These are phyloP conservation scores for Polyergus mexicanus DNA, from an alignment of 1,140 invertebrate species.

Conservation along the genomic window DNA sequence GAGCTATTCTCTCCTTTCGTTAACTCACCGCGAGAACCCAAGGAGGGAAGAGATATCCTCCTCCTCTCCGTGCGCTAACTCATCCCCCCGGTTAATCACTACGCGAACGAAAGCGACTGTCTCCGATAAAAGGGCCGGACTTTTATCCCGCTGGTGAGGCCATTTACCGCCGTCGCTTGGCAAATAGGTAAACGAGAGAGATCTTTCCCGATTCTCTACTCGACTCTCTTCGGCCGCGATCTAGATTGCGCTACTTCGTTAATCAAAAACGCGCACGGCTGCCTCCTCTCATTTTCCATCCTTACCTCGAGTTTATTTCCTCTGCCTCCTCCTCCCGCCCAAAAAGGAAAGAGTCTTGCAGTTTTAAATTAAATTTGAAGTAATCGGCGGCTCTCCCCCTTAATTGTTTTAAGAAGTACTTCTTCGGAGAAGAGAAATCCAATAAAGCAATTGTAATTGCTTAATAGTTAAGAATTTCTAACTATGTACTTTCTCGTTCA, in stretches of 20 bases:
- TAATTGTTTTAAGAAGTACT: slow-evolving; percentile 40
- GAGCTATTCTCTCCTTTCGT: slow-evolving; percentile 82
- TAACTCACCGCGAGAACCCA: slow-evolving; percentile 73
- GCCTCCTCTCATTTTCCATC: slow-evolving; percentile 41
- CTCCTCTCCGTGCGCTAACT: slow-evolving; percentile 65
- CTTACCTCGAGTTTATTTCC: slow-evolving; percentile 27
- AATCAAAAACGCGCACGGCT: slow-evolving; percentile 46
- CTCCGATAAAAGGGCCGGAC: slow-evolving; percentile 66
- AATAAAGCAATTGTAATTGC: slow-evolving; percentile 45
- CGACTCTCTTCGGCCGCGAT: slow-evolving; percentile 57
- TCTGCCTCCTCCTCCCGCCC: neutral
- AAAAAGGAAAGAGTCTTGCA: neutral
- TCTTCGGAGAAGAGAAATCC: slow-evolving; percentile 24
- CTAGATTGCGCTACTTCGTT: slow-evolving; percentile 62
- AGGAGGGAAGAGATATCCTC: slow-evolving; percentile 57
- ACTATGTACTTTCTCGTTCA: slow-evolving; percentile 9
- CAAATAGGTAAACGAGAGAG: slow-evolving; percentile 64
- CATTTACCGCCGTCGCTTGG: slow-evolving; percentile 64
- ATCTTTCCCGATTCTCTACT: slow-evolving; percentile 48
- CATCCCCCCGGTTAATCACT: slow-evolving; percentile 63
- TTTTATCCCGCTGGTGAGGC: slow-evolving; percentile 49
- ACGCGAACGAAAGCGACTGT: slow-evolving; percentile 33
- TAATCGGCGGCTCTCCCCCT: slow-evolving; percentile 41
- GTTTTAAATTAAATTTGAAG: slow-evolving; percentile 58
- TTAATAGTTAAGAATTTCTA: slow-evolving; percentile 17